Evolutionary conservation across 1,140 invertebrate genomes (phyloP), one percentile per base, ranked within the genome.

Genomic region (Drosophila ambigua): DNA sequence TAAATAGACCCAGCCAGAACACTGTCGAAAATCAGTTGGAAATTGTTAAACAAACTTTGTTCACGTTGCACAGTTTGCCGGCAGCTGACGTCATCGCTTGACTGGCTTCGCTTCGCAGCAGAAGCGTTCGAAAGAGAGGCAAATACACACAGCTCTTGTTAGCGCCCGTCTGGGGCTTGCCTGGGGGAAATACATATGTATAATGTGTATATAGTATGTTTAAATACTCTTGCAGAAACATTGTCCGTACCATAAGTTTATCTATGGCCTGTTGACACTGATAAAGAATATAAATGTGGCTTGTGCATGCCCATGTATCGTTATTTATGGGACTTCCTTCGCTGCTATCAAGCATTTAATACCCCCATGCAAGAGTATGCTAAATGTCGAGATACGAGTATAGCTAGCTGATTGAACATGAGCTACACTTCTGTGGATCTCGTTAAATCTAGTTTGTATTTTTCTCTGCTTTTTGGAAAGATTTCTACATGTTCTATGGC

Each of bases 11-110:
- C 46, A 20, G 35, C 0, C 5, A 28, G 15, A 28, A 63, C 23
- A 77, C 58, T 63, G 44, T 63, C 26, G 67, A 71, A 69, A 69
- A 71, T 71, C 67, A 24, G 11, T 71, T 69, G 1, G 13, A 57
- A 69, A 69, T 69, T 69, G 66, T 41, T 24, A 16, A 16, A 16
- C 67, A 71, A 39, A 69, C n/a, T 43, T 49, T 55, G 54, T 57
- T 67, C 5, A 43, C 13, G 63, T 57, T 50, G 52, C 20, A 46
- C 55, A 54, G 23, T 31, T 72, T 44, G 69, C 67, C 55, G 67
- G 68, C 58, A 45, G 28, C 69, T 73, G 71, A 72, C 68, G 68
- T 72, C 68, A 72, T 53, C 68, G 20, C 7, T 48, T 24, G 31
- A 11, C 31, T 35, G 9, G 9, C 31, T 3, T 35, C 9, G 31